These are phyloP conservation scores for Apodemia duryi DNA, from an alignment of 2,888 invertebrate genomes.

Conservation along the genomic window DNA sequence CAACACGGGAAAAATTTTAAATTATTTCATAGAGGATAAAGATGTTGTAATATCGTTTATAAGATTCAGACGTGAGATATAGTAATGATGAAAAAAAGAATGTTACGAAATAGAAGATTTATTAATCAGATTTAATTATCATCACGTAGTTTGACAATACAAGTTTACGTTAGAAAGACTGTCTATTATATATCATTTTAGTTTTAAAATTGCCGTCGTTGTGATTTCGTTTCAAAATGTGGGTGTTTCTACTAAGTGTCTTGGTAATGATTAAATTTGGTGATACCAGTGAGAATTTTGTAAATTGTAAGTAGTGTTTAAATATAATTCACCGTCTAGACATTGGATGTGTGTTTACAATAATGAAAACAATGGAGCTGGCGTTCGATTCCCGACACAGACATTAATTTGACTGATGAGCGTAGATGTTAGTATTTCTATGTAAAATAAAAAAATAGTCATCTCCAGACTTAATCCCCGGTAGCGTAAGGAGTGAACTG, in stretches of 20 bases:
- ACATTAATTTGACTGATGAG: too few relatives aligned
- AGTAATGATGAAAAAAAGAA: slow-evolving; percentile 1
- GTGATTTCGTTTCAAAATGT: slow-evolving; percentile 26
- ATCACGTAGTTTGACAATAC: slow-evolving; percentile 26
- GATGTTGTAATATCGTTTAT: background rate
- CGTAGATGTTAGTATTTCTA: too few relatives aligned
- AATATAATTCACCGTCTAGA: too few relatives aligned
- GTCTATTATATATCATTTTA: slow-evolving; percentile 21
- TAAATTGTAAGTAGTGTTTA: slow-evolving; percentile 33
- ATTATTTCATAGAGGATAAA: background rate
- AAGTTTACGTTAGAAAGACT: slow-evolving; percentile 24
- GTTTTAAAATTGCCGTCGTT: background rate
- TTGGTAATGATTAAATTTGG: slow-evolving; percentile 22
- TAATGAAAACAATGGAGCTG: too few relatives aligned
- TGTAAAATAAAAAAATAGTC: too few relatives aligned
- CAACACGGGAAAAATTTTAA: too few relatives aligned
- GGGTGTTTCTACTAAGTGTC: slow-evolving; percentile 25
- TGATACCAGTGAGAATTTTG: slow-evolving; percentile 27
- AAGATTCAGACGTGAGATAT: slow-evolving; percentile 28
- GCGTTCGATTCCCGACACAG: too few relatives aligned
- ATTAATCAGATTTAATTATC: slow-evolving; percentile 21
- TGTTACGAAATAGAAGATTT: background rate
- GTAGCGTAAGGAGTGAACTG: too few relatives aligned
- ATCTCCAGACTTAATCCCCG: too few relatives aligned
- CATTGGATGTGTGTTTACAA: too few relatives aligned